Base-by-base conservation (phyloP, 2,888 invertebrate genomes). In the Pyralis farinalis region DNA sequence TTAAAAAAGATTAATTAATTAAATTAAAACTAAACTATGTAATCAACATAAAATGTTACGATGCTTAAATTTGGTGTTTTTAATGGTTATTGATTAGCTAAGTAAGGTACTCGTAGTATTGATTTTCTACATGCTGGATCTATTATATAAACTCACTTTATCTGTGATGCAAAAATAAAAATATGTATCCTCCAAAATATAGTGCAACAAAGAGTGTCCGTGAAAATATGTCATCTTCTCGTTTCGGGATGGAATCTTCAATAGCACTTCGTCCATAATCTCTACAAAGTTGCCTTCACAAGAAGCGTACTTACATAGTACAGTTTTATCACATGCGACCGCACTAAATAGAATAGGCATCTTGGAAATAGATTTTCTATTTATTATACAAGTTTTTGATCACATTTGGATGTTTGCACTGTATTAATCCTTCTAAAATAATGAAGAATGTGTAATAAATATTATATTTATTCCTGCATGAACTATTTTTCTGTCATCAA, bases 311-410 rank as follows among this genome's bases (percentile, higher is more conserved):
- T 96, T 95, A 0, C 95, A 93, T 28, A 97, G 82, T 22, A 98
- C 91, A 0, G 92, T 93, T 32, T 91, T 92, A 35, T 96, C 94
- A 51, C 95, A 89, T 3, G 97, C 93, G 47, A 98, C 93, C 1
- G 97, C 96, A 73, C 96, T 94, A 76, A 95, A 98, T 44, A 98
- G 77, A 53, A 98, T 94, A 10, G 98, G 96, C 98, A 98, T 98
- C 62, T 49, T 71, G 22, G 7, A 16, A 20, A 9, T 7, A 21
- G 5, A n/a, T n/a, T n/a, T 11, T 22, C 0, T 34, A 30, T 21
- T 29, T 34, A 38, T 37, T 30, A 29, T 33, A 28, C 21, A 10
- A 8, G 27, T n/a, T 36, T 10, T n/a, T 37, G 10, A 34, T 37
- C 12, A 21, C 1, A 11, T 38, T n/a, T n/a, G n/a, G n/a, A n/a